These are phyloP conservation scores for Somateria mollissima DNA, from an alignment of 2,797 vertebrate genomes.

Conservation along the genomic window DNA sequence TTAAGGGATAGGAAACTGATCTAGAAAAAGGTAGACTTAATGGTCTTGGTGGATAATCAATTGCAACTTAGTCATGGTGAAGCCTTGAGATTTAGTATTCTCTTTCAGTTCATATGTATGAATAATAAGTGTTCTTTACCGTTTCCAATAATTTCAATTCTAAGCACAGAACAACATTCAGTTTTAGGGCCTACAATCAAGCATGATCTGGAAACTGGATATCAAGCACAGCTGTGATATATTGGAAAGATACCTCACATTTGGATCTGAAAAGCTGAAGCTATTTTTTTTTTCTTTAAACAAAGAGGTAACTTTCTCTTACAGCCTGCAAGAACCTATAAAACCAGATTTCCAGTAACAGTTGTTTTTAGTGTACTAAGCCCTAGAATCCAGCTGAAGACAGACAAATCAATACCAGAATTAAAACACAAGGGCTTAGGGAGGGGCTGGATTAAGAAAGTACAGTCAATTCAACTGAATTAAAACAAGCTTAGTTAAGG, in stretches of 20 bases:
- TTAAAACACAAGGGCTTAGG: neutral
- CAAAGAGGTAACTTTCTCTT: neutral
- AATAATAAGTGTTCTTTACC: conserved; percentile 9
- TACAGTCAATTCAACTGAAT: neutral
- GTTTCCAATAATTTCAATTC: neutral
- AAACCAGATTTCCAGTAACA: neutral
- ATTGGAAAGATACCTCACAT: neutral
- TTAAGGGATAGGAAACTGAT: neutral
- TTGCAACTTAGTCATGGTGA: neutral
- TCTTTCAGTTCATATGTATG: neutral
- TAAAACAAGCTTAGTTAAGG: neutral
- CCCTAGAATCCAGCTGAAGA: neutral
- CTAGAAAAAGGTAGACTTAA: neutral
- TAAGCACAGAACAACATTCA: neutral
- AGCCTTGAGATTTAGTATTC: neutral
- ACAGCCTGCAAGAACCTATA: neutral
- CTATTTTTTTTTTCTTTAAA: neutral
- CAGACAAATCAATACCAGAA: neutral
- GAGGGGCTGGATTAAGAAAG: neutral
- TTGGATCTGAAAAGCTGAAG: neutral
- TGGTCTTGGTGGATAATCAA: neutral
- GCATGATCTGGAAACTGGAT: neutral
- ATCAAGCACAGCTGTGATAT: conserved; percentile 1
- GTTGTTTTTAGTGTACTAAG: neutral
- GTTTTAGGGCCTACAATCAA: neutral